Evolutionary conservation across 2,888 invertebrate genomes (phyloP).

Genomic region (Protodeltote pygarga): DNA sequence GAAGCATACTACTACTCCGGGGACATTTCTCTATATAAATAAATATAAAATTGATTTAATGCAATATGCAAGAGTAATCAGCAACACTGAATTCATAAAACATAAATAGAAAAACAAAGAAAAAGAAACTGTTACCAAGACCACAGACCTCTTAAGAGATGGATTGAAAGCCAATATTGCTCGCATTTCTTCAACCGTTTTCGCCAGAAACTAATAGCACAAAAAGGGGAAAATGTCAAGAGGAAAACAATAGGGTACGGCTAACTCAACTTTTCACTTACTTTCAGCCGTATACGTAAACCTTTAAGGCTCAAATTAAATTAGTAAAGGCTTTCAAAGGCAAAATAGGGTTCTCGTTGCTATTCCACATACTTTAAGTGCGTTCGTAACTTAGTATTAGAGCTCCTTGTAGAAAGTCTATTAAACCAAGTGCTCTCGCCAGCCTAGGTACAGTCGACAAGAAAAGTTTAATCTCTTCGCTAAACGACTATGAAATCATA

Average conservation of each 20-base stretch:
- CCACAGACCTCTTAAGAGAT: background rate
- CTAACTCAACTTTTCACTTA: slow-evolving; percentile 29
- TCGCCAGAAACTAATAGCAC: slow-evolving; percentile 14
- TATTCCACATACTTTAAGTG: slow-evolving; percentile 32
- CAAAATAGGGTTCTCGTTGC: slow-evolving; percentile 46
- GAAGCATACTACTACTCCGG: too few species aligned
- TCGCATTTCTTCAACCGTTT: background rate
- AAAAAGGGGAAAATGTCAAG: slow-evolving; percentile 2
- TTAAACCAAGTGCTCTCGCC: slow-evolving; percentile 19
- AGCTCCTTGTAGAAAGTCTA: slow-evolving; percentile 23
- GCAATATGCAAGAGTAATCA: too few species aligned
- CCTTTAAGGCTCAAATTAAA: slow-evolving; percentile 60
- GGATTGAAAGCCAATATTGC: background rate
- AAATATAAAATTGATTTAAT: too few species aligned
- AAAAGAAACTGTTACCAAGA: background rate
- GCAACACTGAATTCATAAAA: too few species aligned
- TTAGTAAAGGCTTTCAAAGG: slow-evolving; percentile 63
- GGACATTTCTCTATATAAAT: too few species aligned
- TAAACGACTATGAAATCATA: too few species aligned
- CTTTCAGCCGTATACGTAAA: slow-evolving; percentile 29
- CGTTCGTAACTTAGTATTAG: slow-evolving; percentile 21
- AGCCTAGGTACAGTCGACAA: too few species aligned
- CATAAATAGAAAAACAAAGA: background rate
- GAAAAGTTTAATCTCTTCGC: too few species aligned
- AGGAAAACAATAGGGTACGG: slow-evolving; percentile 27